A percentile compares a stretch with the other conserved stretches of the same genome.
These are phyloP conservation scores for Megalonaias nervosa DNA, from an alignment of 1,140 invertebrate species.

Conservation along the genomic window DNA sequence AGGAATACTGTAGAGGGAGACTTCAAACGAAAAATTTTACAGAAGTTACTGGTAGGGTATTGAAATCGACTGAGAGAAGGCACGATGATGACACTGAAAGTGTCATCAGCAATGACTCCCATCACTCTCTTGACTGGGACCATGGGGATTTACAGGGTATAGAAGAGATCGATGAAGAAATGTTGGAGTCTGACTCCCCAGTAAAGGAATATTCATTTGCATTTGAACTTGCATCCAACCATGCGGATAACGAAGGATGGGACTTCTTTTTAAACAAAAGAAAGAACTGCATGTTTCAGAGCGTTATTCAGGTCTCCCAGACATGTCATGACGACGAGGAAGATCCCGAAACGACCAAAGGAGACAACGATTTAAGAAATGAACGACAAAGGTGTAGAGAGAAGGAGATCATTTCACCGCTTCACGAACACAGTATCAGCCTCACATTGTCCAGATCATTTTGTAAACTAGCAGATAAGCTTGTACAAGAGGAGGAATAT, in stretches of 20 bases:
- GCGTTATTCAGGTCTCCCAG: slow-evolving; percentile 53
- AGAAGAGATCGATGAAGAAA: slow-evolving; percentile 40
- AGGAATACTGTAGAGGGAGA: slow-evolving; percentile 59
- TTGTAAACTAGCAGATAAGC: slow-evolving; percentile 55
- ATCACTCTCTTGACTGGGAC: slow-evolving; percentile 47
- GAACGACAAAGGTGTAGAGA: slow-evolving; percentile 32
- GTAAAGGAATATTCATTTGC: slow-evolving; percentile 60
- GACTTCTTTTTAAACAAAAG: slow-evolving; percentile 62
- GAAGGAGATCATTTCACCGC: slow-evolving; percentile 56
- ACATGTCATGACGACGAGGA: slow-evolving; percentile 16
- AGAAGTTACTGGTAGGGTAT: slow-evolving; percentile 37
- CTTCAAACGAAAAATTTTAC: slow-evolving; percentile 56
- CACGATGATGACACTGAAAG: slow-evolving; percentile 45
- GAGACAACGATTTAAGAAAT: slow-evolving; percentile 23
- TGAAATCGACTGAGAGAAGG: slow-evolving; percentile 28
- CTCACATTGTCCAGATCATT: slow-evolving; percentile 60
- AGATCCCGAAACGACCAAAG: slow-evolving; percentile 9
- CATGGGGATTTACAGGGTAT: slow-evolving; percentile 50
- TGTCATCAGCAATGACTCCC: slow-evolving; percentile 23
- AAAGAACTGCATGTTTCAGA: slow-evolving; percentile 56
- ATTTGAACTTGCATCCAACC: slow-evolving; percentile 60
- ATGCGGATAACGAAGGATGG: slow-evolving; percentile 62
- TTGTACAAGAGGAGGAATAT: slow-evolving; percentile 55
- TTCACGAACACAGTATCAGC: slow-evolving; percentile 60
- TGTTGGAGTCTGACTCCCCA: slow-evolving; percentile 46